Percentiles rank a stretch among this genome's conserved stretches.
Evolutionary conservation across 2,113 vertebrate genomes (phyloP).

Genomic region (Ailurus styani): DNA sequence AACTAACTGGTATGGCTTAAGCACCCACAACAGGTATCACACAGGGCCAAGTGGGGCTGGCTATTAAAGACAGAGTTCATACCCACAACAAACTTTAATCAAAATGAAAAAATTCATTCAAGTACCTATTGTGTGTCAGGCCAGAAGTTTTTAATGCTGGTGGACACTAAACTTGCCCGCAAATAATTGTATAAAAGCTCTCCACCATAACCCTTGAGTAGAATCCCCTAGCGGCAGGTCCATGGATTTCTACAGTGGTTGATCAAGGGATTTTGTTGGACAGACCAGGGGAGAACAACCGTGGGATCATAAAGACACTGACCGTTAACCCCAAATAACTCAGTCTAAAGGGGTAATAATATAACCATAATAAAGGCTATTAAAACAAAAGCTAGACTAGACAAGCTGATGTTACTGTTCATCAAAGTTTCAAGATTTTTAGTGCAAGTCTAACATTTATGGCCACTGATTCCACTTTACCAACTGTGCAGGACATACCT

Average conservation of each 20-base stretch:
- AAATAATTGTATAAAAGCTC: neutral
- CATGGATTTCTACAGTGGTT: neutral
- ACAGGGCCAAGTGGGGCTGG: rapidly evolving
- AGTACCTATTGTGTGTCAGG: neutral
- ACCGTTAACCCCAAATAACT: neutral
- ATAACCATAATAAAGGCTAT: neutral
- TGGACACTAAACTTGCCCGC: neutral
- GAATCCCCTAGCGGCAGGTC: too few relatives aligned
- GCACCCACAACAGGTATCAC: neutral
- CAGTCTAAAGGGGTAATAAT: neutral
- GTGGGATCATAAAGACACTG: neutral
- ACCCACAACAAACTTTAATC: neutral
- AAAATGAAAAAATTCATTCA: neutral
- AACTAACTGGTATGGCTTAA: neutral
- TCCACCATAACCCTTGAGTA: neutral
- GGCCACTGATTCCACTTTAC: neutral
- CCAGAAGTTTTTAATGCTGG: neutral
- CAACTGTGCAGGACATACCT: neutral
- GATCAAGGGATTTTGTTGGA: neutral
- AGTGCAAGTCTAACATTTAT: neutral
- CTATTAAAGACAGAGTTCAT: neutral
- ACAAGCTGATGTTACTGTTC: constrained; percentile 12
- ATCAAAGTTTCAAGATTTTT: neutral
- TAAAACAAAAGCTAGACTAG: neutral
- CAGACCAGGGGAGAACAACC: neutral